Evolutionary conservation across 2,113 vertebrate genomes (phyloP), one percentile per base, ranked within the genome.

Genomic region (Lates calcarifer): DNA sequence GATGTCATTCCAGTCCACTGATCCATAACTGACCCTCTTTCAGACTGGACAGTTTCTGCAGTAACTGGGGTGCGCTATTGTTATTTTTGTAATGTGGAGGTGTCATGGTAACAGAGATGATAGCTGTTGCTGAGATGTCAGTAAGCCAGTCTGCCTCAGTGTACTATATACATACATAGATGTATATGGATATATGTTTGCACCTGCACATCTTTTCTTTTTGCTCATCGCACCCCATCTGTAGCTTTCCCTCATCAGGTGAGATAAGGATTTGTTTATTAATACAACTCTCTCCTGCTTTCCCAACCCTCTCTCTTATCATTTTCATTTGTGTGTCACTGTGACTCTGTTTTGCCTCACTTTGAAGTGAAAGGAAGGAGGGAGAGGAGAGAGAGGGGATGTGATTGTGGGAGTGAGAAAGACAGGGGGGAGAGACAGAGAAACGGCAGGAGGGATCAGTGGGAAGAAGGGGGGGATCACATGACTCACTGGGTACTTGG

Each of bases 401-500:
- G 31, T 39, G 51, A 70, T 66, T 74, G 69, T 75, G 41, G 47
- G 45, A 58, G 70, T 79, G 57, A 41, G 29, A 81, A 53, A 43
- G 55, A 77, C 64, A 55, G 24, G 24, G 60, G 24, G 24, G 60
- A 65, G 80, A 79, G 68, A 64, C 37, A 79, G 61, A 79, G 37
- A 84, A 57, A 61, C 43, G 61, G 62, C 79, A 85, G 75, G 75
- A 82, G 73, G 49, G 81, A 81, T 86, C 80, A 73, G 74, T 78
- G 57, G 71, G 67, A 62, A 67, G 81, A 74, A 79, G 76, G 75
- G 83, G 75, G 83, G 84, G 77, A 87, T 92, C 93, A 94, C 90
- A 91, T 93, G 92, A 94, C 90, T 91, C 85, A 89, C 86, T 85
- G 82, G 82, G 87, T 87, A 74, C 81, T 85, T 81, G 74, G 76